These are phyloP conservation scores for Emydocephalus ijimae DNA, from an alignment of 2,113 vertebrate genomes.

Conservation along the genomic window DNA sequence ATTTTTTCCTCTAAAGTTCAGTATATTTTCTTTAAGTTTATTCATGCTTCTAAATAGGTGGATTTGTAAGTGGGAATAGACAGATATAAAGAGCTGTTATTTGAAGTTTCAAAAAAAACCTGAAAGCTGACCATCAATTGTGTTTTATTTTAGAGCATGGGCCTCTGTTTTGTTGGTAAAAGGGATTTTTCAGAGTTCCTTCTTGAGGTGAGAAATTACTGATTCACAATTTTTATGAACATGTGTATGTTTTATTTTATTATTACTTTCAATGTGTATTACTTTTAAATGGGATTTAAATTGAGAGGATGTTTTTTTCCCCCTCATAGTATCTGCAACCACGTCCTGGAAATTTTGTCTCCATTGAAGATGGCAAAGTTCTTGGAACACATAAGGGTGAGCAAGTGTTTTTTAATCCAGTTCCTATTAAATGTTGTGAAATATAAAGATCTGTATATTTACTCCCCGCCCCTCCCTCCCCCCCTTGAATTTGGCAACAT, in stretches of 20 bases:
- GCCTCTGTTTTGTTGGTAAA: slow-evolving; percentile 93
- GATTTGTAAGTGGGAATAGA: background rate
- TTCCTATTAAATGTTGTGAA: background rate
- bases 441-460: background rate
- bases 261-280: background rate
- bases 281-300: slow-evolving; percentile 28
- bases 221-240: background rate
- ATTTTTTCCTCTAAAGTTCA: background rate
- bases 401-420: background rate
- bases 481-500: background rate
- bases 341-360: slow-evolving; percentile 87
- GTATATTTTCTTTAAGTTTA: background rate
- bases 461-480: background rate
- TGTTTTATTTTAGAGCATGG: slow-evolving; percentile 83
- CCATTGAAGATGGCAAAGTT: slow-evolving; percentile 83
- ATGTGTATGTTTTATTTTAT: background rate
- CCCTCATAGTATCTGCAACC: slow-evolving; percentile 85
- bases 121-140: background rate
- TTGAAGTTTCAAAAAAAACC: background rate
- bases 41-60: background rate
- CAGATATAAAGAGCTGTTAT: background rate
- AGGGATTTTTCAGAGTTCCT: slow-evolving; percentile 92
- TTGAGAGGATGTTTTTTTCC: slow-evolving; percentile 20
- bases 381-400: slow-evolving; percentile 88
- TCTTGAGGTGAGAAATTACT: slow-evolving; percentile 79